Conservation (phyloP, 2,797 vertebrate species). For the Hipposideros larvatus region DNA sequence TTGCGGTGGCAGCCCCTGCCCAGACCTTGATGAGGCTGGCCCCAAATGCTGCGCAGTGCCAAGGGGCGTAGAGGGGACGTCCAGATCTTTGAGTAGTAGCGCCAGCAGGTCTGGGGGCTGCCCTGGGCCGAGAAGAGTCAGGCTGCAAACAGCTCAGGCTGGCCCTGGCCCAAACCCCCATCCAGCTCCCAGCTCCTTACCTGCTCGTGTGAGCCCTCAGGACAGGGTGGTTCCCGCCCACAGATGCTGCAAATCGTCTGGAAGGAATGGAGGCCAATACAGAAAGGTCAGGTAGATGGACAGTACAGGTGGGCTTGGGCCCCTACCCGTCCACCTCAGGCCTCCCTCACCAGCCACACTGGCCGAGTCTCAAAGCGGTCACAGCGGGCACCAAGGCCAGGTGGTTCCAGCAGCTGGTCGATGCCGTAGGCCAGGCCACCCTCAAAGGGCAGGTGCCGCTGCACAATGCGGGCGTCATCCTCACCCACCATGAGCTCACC, state of each 20-base stretch:
- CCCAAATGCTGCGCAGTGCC: not conserved
- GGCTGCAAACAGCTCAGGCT: not conserved
- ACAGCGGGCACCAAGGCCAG: constrained; percentile 93
- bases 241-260: constrained; percentile 90
- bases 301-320: no score
- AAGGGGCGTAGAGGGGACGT: not conserved
- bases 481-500: constrained; percentile 92
- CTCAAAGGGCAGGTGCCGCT: constrained; percentile 91
- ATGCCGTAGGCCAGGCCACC: constrained; percentile 95
- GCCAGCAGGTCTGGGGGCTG: constrained; percentile 72
- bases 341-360: constrained; percentile 60
- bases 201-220: constrained; percentile 83
- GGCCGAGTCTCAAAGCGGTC: constrained; percentile 84
- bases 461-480: constrained; percentile 89
- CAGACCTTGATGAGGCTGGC: constrained; percentile 36
- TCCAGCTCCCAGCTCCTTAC: constrained; percentile 81
- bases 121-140: constrained; percentile 67
- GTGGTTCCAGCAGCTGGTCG: constrained; percentile 94
- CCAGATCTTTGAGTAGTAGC: constrained; percentile 70
- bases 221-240: constrained; percentile 86
- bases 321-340: not conserved
- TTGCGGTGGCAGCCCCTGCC: constrained; percentile 89
- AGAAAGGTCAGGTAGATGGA: not conserved
- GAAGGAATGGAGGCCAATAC: not conserved
- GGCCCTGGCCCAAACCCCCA: not conserved